Percentiles rank a stretch among this genome's conserved stretches.
Conservation (phyloP, 2,797 vertebrate genomes). For the Spheniscus humboldti region DNA sequence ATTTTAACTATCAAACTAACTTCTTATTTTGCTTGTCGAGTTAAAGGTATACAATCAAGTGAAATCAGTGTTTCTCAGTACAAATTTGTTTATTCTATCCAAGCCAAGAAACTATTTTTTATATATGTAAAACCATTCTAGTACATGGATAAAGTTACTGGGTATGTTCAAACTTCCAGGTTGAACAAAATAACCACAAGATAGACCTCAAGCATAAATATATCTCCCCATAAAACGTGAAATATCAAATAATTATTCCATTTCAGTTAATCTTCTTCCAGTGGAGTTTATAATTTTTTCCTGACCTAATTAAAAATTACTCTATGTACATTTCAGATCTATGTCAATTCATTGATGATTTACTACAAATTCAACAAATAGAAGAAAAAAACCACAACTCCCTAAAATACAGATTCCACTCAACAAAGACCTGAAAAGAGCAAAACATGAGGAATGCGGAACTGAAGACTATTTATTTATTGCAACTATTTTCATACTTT, state of each 20-base stretch:
- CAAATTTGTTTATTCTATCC: not conserved
- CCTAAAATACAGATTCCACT: not conserved
- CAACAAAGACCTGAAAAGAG: not conserved
- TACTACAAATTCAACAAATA: not conserved
- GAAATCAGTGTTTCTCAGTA: not conserved
- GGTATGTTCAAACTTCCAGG: not conserved
- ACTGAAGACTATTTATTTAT: not conserved
- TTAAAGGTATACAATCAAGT: not conserved
- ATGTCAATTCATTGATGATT: not conserved
- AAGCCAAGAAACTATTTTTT: not conserved
- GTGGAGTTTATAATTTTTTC: not conserved
- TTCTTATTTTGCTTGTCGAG: not conserved
- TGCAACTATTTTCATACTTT: not conserved
- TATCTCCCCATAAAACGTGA: not conserved
- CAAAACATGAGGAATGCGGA: rapidly evolving
- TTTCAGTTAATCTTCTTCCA: not conserved
- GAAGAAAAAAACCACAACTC: not conserved
- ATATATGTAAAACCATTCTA: not conserved
- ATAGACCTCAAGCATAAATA: not conserved
- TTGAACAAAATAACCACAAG: not conserved
- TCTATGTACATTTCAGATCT: not conserved
- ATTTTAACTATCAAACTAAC: not conserved
- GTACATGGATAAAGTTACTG: not conserved
- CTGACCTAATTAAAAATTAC: not conserved
- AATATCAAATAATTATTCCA: not conserved